Evolutionary conservation across 2,797 vertebrate species (phyloP).

Genomic region (Ctenopoma kingsleyae): DNA sequence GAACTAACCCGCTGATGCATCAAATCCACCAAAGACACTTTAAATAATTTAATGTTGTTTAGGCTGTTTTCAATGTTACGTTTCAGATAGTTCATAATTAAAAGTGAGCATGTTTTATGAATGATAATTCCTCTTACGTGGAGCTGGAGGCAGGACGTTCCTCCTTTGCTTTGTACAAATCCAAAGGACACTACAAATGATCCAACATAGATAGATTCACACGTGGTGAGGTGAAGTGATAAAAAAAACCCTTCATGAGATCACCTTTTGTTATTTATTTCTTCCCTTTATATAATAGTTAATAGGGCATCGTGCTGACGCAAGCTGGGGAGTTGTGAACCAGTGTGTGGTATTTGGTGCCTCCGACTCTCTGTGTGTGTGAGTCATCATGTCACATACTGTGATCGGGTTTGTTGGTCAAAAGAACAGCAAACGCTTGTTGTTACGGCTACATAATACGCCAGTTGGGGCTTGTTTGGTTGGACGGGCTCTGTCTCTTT

Average conservation of each 20-base stretch:
- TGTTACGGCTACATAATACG: slow-evolving; percentile 64
- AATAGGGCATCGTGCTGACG: slow-evolving; percentile 54
- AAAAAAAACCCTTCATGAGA: slow-evolving; percentile 12
- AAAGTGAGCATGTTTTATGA: neutral
- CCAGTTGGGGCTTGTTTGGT: slow-evolving; percentile 36
- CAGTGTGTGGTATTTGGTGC: slow-evolving; percentile 54
- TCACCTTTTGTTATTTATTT: slow-evolving; percentile 45
- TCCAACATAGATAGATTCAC: neutral
- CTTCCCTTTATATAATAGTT: slow-evolving; percentile 55
- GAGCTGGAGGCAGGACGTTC: neutral
- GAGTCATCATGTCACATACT: slow-evolving; percentile 73
- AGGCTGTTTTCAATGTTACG: neutral
- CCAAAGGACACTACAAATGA: neutral
- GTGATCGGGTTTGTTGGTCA: slow-evolving; percentile 64
- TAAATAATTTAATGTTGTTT: neutral
- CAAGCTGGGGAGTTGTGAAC: slow-evolving; percentile 62
- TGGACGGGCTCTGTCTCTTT: slow-evolving; percentile 6
- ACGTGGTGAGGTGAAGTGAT: slow-evolving; percentile 3
- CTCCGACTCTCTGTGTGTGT: slow-evolving; percentile 54
- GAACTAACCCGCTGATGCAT: too few species aligned
- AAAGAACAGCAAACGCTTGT: slow-evolving; percentile 69
- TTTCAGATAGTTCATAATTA: neutral
- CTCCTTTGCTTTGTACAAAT: slow-evolving; percentile 3
- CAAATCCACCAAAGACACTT: too few species aligned
- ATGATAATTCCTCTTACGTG: neutral